Evolutionary conservation across 37 sponge, comb jelly and placozoan species (phyloP).

Genomic region (Diacarnus erythraeanus): DNA sequence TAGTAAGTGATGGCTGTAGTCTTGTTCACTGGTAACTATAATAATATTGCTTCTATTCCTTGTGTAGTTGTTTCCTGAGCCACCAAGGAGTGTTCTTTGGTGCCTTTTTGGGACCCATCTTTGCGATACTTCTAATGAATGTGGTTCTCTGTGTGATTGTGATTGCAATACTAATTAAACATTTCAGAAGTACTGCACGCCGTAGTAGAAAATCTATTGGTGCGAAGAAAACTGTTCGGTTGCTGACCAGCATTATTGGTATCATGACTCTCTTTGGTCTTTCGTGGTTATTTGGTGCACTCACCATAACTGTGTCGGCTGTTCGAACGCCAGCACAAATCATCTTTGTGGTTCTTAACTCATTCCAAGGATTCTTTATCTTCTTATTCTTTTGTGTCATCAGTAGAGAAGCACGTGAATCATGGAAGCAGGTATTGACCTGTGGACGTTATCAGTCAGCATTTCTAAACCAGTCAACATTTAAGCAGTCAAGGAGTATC

Average conservation of each 20-base stretch:
- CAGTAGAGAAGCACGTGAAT: constrained; percentile 11
- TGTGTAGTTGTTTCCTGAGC: constrained; percentile 34
- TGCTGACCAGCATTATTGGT: constrained; percentile 22
- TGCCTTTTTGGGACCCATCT: constrained; percentile 25
- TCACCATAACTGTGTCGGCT: constrained; percentile 2
- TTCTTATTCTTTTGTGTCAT: constrained; percentile 27
- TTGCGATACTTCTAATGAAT: constrained; percentile 1
- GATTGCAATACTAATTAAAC: constrained; percentile 5
- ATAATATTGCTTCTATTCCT: too few species aligned
- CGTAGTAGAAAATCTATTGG: neutral
- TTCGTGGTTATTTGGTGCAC: constrained; percentile 24
- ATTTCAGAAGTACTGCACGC: neutral
- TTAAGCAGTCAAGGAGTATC: too few species aligned
- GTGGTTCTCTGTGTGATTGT: neutral
- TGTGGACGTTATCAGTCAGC: constrained; percentile 21
- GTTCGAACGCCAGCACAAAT: constrained; percentile 5
- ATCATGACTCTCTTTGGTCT: constrained; percentile 35
- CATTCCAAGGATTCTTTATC: constrained; percentile 36
- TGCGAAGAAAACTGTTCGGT: neutral
- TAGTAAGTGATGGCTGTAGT: too few species aligned
- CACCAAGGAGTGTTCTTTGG: constrained; percentile 17
- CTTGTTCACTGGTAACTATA: too few species aligned
- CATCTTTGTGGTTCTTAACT: constrained; percentile 15
- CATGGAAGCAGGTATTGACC: constrained; percentile 9
- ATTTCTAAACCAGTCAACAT: constrained; percentile 18